Percentiles rank a stretch among this genome's conserved stretches.
Evolutionary conservation across 2,888 invertebrate genomes (phyloP).

Genomic region (Altica lythri): DNA sequence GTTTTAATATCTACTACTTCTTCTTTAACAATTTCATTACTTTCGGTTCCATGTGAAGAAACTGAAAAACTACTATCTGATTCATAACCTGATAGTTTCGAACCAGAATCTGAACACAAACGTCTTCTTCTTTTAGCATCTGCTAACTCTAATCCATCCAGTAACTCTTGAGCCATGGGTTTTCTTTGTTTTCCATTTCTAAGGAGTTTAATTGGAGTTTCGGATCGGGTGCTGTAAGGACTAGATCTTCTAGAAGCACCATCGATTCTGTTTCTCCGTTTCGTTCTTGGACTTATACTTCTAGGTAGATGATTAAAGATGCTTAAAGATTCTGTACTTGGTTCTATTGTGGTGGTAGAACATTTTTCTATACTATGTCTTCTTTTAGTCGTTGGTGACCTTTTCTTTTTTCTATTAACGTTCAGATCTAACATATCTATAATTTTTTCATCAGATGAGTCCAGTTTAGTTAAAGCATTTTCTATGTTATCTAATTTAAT

Average conservation of each 20-base stretch:
- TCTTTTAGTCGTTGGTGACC: conserved; percentile 44
- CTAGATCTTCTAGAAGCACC: conserved; percentile 50
- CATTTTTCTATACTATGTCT: conserved; percentile 56
- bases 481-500: conserved; percentile 52
- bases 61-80: conserved; percentile 66
- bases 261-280: conserved; percentile 48
- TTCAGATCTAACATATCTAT: conserved; percentile 56
- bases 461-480: conserved; percentile 49
- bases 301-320: conserved; percentile 47
- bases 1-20: conserved; percentile 28
- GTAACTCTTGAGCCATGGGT: conserved; percentile 62
- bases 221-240: conserved; percentile 67
- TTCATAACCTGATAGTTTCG: conserved; percentile 66
- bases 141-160: conserved; percentile 65
- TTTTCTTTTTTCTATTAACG: conserved; percentile 48
- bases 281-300: conserved; percentile 51
- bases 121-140: conserved; percentile 59
- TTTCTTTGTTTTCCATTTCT: conserved; percentile 71
- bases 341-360: conserved; percentile 45
- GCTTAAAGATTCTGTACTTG: conserved; percentile 31
- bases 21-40: conserved; percentile 39
- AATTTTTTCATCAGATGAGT: conserved; percentile 51
- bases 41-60: conserved; percentile 50
- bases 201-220: conserved; percentile 64
- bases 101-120: conserved; percentile 65